A percentile compares a stretch with the other conserved stretches of the same genome.
phyloP scores from a whole-genome alignment of 2,888 invertebrate species.

The Nebria brevicollis region DNA sequence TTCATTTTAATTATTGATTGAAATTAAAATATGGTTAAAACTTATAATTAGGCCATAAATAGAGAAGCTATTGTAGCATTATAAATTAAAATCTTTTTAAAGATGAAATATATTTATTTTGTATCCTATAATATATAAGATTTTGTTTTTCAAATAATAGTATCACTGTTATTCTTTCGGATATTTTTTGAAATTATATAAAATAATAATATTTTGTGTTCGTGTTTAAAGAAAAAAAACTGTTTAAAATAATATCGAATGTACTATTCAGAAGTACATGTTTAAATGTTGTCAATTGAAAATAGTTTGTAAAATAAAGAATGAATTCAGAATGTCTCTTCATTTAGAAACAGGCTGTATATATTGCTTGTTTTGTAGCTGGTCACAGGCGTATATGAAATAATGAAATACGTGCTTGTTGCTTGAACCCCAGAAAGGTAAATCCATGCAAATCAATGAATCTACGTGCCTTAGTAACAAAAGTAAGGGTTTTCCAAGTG shows the following conservation, averaged over 20 bases:
- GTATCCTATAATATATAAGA: too few species aligned
- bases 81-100: too few species aligned
- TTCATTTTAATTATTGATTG: too few species aligned
- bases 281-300: neutral
- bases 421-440: constrained; percentile 55
- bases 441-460: constrained; percentile 58
- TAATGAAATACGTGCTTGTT: constrained; percentile 55
- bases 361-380: constrained; percentile 40
- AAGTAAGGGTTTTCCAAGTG: constrained; percentile 55
- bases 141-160: too few species aligned
- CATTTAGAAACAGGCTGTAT: constrained; percentile 17
- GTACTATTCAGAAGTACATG: neutral
- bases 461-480: constrained; percentile 55
- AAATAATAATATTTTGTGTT: too few species aligned
- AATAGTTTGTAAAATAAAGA: neutral
- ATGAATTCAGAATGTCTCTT: neutral
- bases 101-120: too few species aligned
- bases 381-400: constrained; percentile 51
- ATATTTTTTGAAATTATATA: too few species aligned
- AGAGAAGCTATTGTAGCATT: too few species aligned
- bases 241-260: neutral
- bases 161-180: too few species aligned
- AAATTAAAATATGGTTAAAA: neutral
- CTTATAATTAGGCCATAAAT: too few species aligned
- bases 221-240: too few species aligned